phyloP scores from a whole-genome alignment of 2,797 vertebrate species.

The Schizopygopsis pylzovi region DNA sequence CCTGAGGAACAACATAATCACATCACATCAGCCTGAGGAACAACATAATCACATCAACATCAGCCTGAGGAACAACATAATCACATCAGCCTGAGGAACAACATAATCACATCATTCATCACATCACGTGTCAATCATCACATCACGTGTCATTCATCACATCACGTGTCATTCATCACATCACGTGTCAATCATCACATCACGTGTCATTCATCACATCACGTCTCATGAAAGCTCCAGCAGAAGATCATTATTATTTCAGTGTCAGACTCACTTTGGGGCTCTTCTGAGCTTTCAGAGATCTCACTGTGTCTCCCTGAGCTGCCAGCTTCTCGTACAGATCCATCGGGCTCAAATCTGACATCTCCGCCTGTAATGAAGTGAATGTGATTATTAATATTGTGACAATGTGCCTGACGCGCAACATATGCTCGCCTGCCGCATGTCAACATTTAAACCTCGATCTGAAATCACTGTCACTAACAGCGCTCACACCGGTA shows the following conservation, averaged over 20 bases:
- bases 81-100: no score
- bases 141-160: not conserved
- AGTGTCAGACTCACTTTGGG: conserved; percentile 79
- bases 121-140: no score
- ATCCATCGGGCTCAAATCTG: conserved; percentile 76
- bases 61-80: no score
- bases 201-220: not conserved
- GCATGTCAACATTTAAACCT: not conserved
- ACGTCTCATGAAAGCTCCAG: no score
- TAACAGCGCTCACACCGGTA: not conserved
- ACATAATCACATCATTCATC: no score
- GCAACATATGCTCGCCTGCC: not conserved
- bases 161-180: no score
- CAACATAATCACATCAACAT: no score
- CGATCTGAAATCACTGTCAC: not conserved
- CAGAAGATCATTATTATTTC: not conserved
- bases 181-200: no score
- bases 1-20: no score
- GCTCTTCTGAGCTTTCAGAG: conserved; percentile 86
- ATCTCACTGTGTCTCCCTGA: conserved; percentile 86
- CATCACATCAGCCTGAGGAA: no score
- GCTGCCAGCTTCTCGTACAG: conserved; percentile 82
- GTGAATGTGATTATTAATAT: not conserved
- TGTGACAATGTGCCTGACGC: not conserved
- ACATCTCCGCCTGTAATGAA: conserved; percentile 73